Base-by-base conservation (phyloP, 2,113 vertebrate species). In the Tricholaema leucomelas region DNA sequence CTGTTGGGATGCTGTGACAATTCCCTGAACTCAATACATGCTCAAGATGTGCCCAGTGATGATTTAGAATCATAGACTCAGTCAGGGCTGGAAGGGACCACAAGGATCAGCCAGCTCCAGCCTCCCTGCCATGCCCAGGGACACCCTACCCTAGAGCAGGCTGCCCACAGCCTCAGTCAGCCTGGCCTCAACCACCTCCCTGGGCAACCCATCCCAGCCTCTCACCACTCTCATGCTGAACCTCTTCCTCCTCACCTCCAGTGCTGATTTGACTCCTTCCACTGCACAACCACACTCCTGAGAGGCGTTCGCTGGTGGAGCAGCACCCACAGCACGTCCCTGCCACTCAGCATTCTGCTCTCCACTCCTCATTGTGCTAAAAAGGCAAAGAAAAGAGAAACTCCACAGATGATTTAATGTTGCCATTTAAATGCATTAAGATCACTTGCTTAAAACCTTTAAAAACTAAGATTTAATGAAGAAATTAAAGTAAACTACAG, bases 311-410 rank as follows among this genome's bases (percentile, higher is more conserved):
- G 6, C 12, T 9, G 6, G 10, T 0, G 2, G 9, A 58, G 20
- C 2, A 58, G 20, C 2, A 25, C 2, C 0, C 9, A 0, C 30
- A 38, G 38, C 38, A 8, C 0, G 1, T 9, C 80, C 46, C 36
- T 65, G 69, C 6, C 30, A 10, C 11, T 66, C 44, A 7, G 31
- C 14, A 21, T 18, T 61, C 12, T 7, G 30, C 10, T 3, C 55
- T 27, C 13, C 27, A 15, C n/a, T 12, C 24, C 31, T 27, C 61
- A 4, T 2, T 19, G 64, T 50, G 48, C 48, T 24, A 12, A 24
- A 24, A 50, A 17, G 48, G 48, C 4, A 24, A 24, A 50, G 48
- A 16, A 58, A 64, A 55, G 25, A 16, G 63, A 72, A 50, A 16
- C 24, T 40, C 4, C 9, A 4, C 23, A 15, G 2, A 5, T 12